These are phyloP conservation scores for Cecidostiba fungosa DNA, from an alignment of 2,888 invertebrate genomes.

Conservation along the genomic window DNA sequence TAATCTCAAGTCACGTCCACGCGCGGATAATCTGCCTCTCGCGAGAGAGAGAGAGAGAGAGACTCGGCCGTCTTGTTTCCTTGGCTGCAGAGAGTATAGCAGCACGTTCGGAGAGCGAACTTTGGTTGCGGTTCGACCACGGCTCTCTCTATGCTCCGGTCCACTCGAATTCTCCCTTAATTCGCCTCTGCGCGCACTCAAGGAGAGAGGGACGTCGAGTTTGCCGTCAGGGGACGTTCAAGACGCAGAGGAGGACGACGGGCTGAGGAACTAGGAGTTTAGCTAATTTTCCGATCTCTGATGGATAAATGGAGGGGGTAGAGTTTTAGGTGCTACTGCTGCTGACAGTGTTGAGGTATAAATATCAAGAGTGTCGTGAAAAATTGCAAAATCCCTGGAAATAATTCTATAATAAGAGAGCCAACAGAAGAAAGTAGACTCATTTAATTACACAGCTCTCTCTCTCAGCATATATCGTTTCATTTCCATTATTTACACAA, in stretches of 20 bases:
- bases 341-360: neutral
- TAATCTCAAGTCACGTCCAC: slow-evolving; percentile 27
- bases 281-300: slow-evolving; percentile 46
- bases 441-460: slow-evolving; percentile 7
- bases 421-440: slow-evolving; percentile 4
- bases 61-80: slow-evolving; percentile 10
- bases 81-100: neutral
- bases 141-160: slow-evolving; percentile 16
- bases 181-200: slow-evolving; percentile 31
- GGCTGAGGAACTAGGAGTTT: neutral
- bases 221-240: neutral
- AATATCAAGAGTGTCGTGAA: neutral
- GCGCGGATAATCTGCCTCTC: slow-evolving; percentile 1
- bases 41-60: neutral
- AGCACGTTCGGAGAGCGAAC: neutral
- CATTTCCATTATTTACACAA: slow-evolving; percentile 53
- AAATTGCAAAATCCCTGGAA: neutral
- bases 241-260: neutral
- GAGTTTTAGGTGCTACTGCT: neutral
- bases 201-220: slow-evolving; percentile 2
- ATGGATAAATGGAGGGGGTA: neutral
- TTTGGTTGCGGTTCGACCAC: slow-evolving; percentile 28
- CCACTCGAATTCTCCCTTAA: slow-evolving; percentile 45
- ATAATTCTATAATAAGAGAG: neutral
- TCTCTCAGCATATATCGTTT: neutral